Evolutionary conservation across 2,888 invertebrate species (phyloP).

Genomic region (Eretmocerus hayati): DNA sequence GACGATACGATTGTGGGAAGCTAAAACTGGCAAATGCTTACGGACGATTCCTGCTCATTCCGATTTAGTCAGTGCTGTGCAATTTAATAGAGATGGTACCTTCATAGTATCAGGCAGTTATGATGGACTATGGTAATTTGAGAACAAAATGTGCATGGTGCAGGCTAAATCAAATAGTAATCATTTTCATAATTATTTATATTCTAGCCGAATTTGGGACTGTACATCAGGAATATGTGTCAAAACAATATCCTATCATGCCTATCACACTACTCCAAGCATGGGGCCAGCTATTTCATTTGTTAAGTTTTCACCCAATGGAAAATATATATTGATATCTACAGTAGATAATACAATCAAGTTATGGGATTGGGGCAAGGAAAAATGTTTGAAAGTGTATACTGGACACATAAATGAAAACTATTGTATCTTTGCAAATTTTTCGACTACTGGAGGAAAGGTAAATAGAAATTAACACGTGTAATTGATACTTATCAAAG

Average conservation of each 20-base stretch:
- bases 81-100: constrained; percentile 97
- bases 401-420: constrained; percentile 98
- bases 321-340: constrained; percentile 97
- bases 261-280: no score
- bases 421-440: constrained; percentile 99
- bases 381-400: constrained; percentile 98
- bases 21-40: constrained; percentile 93
- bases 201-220: constrained; percentile 98
- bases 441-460: constrained; percentile 99
- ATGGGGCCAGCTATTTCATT: constrained; percentile 99
- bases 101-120: constrained; percentile 98
- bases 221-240: constrained; percentile 95
- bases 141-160: no score
- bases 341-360: constrained; percentile 97
- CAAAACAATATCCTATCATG: constrained; percentile 69
- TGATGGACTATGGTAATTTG: constrained; percentile 90
- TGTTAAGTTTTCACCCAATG: constrained; percentile 99
- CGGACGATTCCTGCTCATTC: constrained; percentile 98
- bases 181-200: no score
- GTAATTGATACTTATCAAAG: background rate
- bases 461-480: constrained; percentile 47
- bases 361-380: constrained; percentile 98
- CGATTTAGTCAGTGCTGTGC: constrained; percentile 98
- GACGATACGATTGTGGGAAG: constrained; percentile 99
- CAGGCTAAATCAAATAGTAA: no score